Base-by-base conservation (phyloP, 2,797 vertebrate species). In the Mus caroli region DNA sequence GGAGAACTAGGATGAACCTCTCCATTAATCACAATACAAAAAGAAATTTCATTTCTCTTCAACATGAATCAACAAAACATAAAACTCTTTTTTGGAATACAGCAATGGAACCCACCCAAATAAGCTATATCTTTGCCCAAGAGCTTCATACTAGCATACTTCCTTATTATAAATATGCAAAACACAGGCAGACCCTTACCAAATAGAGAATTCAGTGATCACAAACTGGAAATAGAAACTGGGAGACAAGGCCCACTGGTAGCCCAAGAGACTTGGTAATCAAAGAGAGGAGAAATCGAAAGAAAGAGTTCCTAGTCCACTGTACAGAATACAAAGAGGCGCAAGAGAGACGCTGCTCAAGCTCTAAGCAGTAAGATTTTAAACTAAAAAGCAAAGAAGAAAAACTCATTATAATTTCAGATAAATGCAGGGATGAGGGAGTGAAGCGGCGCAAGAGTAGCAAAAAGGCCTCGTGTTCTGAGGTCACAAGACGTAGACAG, bases 351-450 rank as follows among this genome's bases (percentile, higher is more conserved):
- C 92, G 97, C 97, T 98, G 97, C 97, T 97, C 97, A 98, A 98
- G 97, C 97, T 97, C 96, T 98, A 97, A 98, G 97, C 97, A 97
- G 97, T 98, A 98, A 98, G 97, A 97, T 97, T 98, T 97, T 97
- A 97, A 98, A 98, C 97, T 98, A 98, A 97, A 98, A 98, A 98
- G 97, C 97, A 98, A 98, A 98, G 97, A 97, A 98, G 97, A 97
- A 97, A 98, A 98, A 98, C 97, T 98, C 96, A 98, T 98, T 98
- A 97, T 97, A 97, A 97, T 97, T 96, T 98, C 97, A 97, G 96
- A 93, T 96, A 97, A 97, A 97, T 73, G 97, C 96, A 98, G 94
- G 80, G 82, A 82, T 95, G 96, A 92, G 88, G 83, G 94, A 90
- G 58, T 93, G 96, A 96, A 95, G 96, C 14, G 92, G 87, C 92